Evolutionary conservation across 2,888 invertebrate genomes (phyloP), one percentile per base, ranked within the genome.

Genomic region (Drosophila atripex): DNA sequence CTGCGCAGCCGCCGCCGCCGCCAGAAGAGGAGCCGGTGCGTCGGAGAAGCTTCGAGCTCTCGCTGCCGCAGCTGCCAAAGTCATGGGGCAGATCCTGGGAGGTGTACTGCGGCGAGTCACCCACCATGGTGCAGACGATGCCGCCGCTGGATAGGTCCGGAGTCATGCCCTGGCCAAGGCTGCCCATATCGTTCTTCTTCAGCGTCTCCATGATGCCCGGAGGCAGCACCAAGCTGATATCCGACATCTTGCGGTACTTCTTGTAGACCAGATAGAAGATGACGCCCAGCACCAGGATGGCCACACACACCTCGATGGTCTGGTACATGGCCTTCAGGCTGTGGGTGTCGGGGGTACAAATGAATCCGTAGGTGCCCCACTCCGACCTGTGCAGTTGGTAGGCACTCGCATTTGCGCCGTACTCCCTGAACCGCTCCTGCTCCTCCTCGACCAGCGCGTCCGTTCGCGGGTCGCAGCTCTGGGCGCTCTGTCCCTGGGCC

Each of bases 171-270:
- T 52, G 7, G 7, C 59, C 47, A 18, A 50, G 41, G 1, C 49
- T 57, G 0, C 70, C 64, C 39, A 63, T 72, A 6, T 74, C 74
- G 8, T 66, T 77, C n/a, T 89, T 89, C 25, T 84, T 87, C 1
- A 87, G 66, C 5, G 84, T 82, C 18, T 86, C 86, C 54, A 86
- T 84, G 3, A 90, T 72, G 9, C 90, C 91, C 14, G 87, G 80
- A 7, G 91, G 91, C 49, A 91, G 69, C 11, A 78, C 86, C 25
- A 89, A 75, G 11, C 82, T 75, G 55, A 91, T 91, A 50, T 90
- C 88, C 0, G 90, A 88, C 91, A 91, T 91, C 73, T 88, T 87
- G 32, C 79, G 80, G 39, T 80, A 86, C 60, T 91, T 90, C 11
- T 88, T 80, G 30, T 86, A 87, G 5, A 61, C 72, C 32, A 79